Evolutionary conservation across 2,113 vertebrate species (phyloP).

Genomic region (Rafetus swinhoei): DNA sequence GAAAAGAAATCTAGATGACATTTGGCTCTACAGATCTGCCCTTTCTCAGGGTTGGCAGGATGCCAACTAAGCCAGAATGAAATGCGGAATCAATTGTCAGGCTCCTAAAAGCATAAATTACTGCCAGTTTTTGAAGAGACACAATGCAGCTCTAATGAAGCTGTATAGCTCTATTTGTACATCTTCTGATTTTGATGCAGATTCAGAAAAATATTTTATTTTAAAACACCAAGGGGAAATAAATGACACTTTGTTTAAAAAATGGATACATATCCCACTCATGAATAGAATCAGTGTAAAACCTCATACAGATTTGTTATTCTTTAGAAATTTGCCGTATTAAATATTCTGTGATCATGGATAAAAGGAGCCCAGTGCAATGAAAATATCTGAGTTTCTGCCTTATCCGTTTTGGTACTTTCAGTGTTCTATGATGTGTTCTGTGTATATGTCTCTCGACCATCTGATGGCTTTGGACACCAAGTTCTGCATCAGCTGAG

Average conservation of each 20-base stretch:
- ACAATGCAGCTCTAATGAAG: background rate
- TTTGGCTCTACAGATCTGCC: background rate
- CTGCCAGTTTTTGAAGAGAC: constrained; percentile 26
- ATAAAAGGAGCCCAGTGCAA: background rate
- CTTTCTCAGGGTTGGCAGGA: background rate
- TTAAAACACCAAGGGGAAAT: background rate
- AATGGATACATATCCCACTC: background rate
- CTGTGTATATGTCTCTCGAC: too few relatives aligned
- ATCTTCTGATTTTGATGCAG: background rate
- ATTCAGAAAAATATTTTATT: background rate
- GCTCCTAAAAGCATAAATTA: background rate
- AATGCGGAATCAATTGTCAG: background rate
- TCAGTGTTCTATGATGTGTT: too few relatives aligned
- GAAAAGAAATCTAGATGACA: background rate
- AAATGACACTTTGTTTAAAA: background rate
- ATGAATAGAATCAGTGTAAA: background rate
- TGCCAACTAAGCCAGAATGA: background rate
- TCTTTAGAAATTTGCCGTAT: background rate
- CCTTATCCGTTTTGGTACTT: too few relatives aligned
- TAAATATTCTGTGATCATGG: background rate
- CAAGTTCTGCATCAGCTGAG: too few relatives aligned
- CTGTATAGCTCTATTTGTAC: background rate
- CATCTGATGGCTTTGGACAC: too few relatives aligned
- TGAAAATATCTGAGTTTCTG: background rate
- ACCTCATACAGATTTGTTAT: background rate